Evolutionary conservation across 37 sponge, comb jelly and placozoan species (phyloP).

Genomic region (Sycon ciliatum): DNA sequence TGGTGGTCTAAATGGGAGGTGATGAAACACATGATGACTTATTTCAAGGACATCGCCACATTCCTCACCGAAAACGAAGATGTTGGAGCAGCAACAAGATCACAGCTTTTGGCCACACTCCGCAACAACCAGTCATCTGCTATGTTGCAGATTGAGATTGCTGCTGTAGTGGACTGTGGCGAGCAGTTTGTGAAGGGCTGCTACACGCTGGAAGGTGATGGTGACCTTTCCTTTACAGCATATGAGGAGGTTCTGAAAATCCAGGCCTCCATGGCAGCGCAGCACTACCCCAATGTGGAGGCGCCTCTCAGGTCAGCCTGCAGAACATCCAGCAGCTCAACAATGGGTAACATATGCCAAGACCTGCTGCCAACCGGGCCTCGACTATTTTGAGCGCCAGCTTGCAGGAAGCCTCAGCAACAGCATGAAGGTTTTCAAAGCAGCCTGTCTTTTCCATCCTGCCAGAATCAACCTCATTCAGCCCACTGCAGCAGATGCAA

Average conservation of each 20-base stretch:
- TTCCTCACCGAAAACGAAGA: no score
- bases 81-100: no score
- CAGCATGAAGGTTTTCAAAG: slow-evolving; percentile 23
- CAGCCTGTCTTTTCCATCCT: slow-evolving; percentile 15
- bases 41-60: no score
- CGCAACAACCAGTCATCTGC: no score
- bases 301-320: slow-evolving; percentile 19
- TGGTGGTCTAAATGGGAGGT: no score
- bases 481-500: slow-evolving; percentile 12
- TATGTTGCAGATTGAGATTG: no score
- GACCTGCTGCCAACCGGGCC: slow-evolving; percentile 15
- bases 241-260: slow-evolving; percentile 22
- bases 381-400: slow-evolving; percentile 33
- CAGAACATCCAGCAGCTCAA: neutral
- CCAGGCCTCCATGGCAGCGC: neutral
- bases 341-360: slow-evolving; percentile 21
- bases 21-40: no score
- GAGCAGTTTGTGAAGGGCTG: slow-evolving; percentile 34
- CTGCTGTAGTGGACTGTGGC: no score
- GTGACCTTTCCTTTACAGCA: slow-evolving; percentile 19
- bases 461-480: slow-evolving; percentile 16
- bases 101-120: no score
- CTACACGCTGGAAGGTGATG: slow-evolving; percentile 37
- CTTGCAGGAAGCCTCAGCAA: slow-evolving; percentile 5
- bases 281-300: slow-evolving; percentile 23